Evolutionary conservation across 2,888 invertebrate species (phyloP).

Genomic region (Graphium colonna): DNA sequence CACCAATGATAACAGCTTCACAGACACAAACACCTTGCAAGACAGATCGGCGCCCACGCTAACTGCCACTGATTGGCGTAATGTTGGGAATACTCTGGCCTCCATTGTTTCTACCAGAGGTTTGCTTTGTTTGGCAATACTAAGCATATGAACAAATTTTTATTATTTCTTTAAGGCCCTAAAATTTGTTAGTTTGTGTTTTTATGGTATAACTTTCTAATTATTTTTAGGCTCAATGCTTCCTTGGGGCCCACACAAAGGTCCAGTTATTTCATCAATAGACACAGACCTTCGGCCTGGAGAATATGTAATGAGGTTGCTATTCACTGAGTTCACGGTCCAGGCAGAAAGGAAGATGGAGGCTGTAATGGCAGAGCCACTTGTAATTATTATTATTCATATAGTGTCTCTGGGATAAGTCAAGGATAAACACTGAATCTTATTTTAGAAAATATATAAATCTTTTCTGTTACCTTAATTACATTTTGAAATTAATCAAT

Average conservation of each 20-base stretch:
- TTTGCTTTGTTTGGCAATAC: no score
- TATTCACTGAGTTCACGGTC: conserved; percentile 96
- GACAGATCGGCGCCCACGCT: conserved; percentile 42
- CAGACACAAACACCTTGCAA: conserved; percentile 34
- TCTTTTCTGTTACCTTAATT: no score
- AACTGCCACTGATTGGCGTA: conserved; percentile 47
- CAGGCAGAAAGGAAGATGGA: conserved; percentile 98
- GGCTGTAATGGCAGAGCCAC: conserved; percentile 93
- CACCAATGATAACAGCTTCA: conserved; percentile 35
- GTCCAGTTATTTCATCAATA: conserved; percentile 75
- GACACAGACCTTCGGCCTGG: conserved; percentile 91
- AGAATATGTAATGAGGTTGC: conserved; percentile 96
- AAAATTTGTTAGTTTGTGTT: no score
- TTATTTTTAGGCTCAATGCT: conserved; percentile 80
- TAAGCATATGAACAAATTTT: no score
- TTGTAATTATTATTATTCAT: no score
- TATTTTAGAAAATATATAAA: no score
- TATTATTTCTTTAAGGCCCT: no score
- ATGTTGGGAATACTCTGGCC: conserved; percentile 43
- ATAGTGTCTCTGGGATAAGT: no score
- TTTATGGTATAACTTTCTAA: background rate
- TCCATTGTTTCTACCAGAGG: conserved; percentile 62
- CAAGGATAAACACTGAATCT: no score
- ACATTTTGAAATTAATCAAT: no score
- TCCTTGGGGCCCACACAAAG: conserved; percentile 92